Percentiles rank a stretch among this genome's conserved stretches.
phyloP scores from a whole-genome alignment of 2,113 vertebrate species.

The Acrocephalus arundinaceus region DNA sequence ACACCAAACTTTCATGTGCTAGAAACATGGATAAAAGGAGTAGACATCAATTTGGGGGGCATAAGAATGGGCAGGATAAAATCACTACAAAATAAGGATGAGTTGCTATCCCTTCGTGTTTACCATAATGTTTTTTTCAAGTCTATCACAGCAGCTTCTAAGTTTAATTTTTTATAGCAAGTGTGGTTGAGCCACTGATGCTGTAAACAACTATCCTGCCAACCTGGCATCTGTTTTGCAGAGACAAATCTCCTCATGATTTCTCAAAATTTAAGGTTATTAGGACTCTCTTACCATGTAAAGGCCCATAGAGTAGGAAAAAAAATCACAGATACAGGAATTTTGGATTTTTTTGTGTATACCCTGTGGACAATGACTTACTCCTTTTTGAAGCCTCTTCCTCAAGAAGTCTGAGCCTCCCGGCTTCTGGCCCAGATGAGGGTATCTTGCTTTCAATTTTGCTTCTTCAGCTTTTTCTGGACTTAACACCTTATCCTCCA shows the following conservation, averaged over 20 bases:
- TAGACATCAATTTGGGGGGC: not conserved
- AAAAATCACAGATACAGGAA: not conserved
- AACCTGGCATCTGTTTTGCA: not conserved
- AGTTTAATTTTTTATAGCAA: not conserved
- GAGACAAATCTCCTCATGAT: not conserved
- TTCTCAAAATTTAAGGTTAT: not conserved
- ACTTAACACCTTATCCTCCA: conserved; percentile 90
- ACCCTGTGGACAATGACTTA: conserved; percentile 71
- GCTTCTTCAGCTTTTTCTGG: conserved; percentile 96
- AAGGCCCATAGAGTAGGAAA: not conserved
- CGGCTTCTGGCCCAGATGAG: conserved; percentile 92
- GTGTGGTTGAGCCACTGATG: not conserved
- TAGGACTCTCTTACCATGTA: not conserved
- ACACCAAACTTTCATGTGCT: not conserved
- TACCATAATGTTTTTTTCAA: not conserved
- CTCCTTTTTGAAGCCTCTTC: conserved; percentile 96
- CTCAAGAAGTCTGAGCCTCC: conserved; percentile 96
- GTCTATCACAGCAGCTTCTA: not conserved
- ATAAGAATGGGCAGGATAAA: not conserved
- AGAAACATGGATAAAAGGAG: not conserved
- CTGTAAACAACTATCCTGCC: not conserved
- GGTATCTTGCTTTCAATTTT: conserved; percentile 94
- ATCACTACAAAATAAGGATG: not conserved
- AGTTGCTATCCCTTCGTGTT: not conserved
- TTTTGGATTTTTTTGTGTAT: not conserved